Percentiles rank a stretch among this genome's conserved stretches.
phyloP scores from a whole-genome alignment of 2,888 invertebrate species.

The Dryadula phaetusa region DNA sequence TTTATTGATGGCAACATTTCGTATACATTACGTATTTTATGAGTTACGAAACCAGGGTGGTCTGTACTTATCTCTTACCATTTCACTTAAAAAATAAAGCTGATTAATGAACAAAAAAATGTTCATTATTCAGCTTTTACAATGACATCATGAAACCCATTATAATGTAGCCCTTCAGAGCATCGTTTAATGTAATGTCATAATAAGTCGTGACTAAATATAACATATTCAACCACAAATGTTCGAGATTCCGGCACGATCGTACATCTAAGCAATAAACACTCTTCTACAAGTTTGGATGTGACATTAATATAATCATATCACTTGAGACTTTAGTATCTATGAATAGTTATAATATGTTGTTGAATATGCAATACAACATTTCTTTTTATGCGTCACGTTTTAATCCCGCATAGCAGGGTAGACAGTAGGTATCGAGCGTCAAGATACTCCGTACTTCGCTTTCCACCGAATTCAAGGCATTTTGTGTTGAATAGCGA shows the following conservation, averaged over 20 bases:
- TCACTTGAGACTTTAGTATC: constrained; percentile 20
- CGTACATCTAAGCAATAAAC: constrained; percentile 60
- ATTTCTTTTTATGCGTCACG: too few relatives aligned
- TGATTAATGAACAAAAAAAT: too few relatives aligned
- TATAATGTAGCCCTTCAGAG: neutral
- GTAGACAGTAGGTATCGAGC: too few relatives aligned
- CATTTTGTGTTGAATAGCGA: too few relatives aligned
- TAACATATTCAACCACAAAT: constrained; percentile 55
- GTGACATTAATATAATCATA: constrained; percentile 58
- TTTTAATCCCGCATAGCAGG: too few relatives aligned
- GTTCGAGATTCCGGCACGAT: constrained; percentile 63
- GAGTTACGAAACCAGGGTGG: constrained; percentile 73
- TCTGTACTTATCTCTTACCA: constrained; percentile 50
- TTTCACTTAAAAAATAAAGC: neutral
- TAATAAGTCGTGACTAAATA: constrained; percentile 50
- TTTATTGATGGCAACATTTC: constrained; percentile 65
- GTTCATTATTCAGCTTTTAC: neutral
- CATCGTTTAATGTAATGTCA: constrained; percentile 13
- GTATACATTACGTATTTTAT: too few relatives aligned
- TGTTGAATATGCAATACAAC: neutral
- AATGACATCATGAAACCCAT: neutral
- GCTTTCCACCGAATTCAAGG: too few relatives aligned
- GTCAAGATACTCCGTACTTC: too few relatives aligned
- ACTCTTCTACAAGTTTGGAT: constrained; percentile 59
- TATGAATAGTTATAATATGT: neutral